These are phyloP conservation scores for Vulpes lagopus DNA, from an alignment of 2,113 vertebrate species.

Conservation along the genomic window DNA sequence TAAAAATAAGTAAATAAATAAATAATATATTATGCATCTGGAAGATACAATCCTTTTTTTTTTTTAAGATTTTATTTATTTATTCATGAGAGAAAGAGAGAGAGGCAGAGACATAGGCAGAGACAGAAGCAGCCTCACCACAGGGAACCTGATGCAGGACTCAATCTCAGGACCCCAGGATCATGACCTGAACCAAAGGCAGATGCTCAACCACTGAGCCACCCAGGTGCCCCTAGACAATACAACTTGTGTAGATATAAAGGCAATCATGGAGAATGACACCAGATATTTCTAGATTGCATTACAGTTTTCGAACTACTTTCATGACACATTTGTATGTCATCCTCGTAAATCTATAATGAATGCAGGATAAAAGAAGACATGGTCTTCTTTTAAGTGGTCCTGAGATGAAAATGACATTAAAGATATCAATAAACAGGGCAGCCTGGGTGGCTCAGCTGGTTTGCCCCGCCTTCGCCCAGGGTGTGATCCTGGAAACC, in stretches of 20 bases:
- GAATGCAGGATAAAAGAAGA: conserved; percentile 51
- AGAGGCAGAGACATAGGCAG: no score
- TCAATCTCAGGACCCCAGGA: no score
- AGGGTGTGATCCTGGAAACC: no score
- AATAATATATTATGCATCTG: background rate
- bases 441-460: no score
- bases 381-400: background rate
- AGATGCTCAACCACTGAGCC: no score
- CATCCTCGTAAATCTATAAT: conserved; percentile 20
- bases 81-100: no score
- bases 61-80: no score
- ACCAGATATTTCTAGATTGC: background rate
- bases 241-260: background rate
- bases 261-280: background rate
- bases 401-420: conserved; percentile 22
- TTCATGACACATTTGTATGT: conserved; percentile 40
- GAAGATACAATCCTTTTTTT: background rate
- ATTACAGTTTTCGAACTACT: conserved; percentile 14
- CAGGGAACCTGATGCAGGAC: no score
- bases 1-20: background rate
- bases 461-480: no score
- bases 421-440: conserved; percentile 5
- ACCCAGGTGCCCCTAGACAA: no score
- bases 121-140: no score
- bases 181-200: no score